phyloP scores from a whole-genome alignment of 2,888 invertebrate species.

The Heteropelma amictum region DNA sequence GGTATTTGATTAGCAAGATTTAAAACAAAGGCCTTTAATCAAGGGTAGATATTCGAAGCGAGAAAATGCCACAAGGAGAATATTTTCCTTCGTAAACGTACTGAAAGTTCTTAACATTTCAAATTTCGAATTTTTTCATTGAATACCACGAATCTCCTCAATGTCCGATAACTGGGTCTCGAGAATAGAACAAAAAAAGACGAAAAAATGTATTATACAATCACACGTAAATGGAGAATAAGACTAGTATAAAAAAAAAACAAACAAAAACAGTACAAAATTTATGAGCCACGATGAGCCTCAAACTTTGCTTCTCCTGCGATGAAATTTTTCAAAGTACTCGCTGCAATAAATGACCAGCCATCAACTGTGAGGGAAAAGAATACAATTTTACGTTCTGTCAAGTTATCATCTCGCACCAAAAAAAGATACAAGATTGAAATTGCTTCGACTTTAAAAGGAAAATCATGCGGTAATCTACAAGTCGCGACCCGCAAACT shows the following conservation, averaged over 20 bases:
- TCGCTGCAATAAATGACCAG: neutral
- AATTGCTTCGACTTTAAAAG: too few relatives aligned
- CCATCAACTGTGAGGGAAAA: too few relatives aligned
- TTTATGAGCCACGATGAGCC: neutral
- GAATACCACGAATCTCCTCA: slow-evolving; percentile 40
- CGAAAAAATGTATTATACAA: neutral
- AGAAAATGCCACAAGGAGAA: too few relatives aligned
- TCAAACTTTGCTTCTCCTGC: neutral
- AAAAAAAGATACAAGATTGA: too few relatives aligned
- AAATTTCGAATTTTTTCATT: neutral
- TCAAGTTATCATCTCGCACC: too few relatives aligned
- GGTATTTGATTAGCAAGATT: too few relatives aligned
- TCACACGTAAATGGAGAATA: slow-evolving; percentile 21
- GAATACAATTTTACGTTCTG: too few relatives aligned
- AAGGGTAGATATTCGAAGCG: too few relatives aligned
- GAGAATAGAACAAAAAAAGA: neutral
- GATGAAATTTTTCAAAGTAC: neutral
- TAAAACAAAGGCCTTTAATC: too few relatives aligned
- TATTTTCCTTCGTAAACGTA: neutral
- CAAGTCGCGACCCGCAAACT: too few relatives aligned
- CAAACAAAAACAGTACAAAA: slow-evolving; percentile 36
- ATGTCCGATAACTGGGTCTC: neutral
- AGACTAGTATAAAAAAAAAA: slow-evolving; percentile 35
- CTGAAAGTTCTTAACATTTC: too few relatives aligned
- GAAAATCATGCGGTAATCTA: too few relatives aligned